These are phyloP conservation scores for Boloria euphrosyne DNA, from an alignment of 2,888 invertebrate genomes.

Conservation along the genomic window DNA sequence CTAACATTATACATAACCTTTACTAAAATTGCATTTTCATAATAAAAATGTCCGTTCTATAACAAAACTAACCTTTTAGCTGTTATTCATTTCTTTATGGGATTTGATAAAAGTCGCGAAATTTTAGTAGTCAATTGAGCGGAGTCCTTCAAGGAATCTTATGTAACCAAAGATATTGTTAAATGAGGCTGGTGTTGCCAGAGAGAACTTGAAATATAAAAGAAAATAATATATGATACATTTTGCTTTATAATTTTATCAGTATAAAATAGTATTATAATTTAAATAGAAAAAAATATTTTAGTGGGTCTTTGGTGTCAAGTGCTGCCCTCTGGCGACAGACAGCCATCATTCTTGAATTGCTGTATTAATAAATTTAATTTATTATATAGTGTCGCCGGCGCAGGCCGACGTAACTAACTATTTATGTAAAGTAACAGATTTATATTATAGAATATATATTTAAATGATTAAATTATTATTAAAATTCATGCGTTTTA, in stretches of 20 bases:
- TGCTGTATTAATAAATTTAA: conserved; percentile 53
- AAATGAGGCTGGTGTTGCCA: conserved; percentile 19
- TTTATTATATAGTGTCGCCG: conserved; percentile 47
- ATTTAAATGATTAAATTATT: conserved; percentile 73
- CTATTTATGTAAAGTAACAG: conserved; percentile 67
- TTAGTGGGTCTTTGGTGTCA: background rate
- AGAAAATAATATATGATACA: background rate
- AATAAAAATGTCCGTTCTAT: too few relatives aligned
- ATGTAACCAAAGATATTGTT: conserved; percentile 69
- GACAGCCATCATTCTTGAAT: conserved; percentile 48
- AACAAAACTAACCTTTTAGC: background rate
- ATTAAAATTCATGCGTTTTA: conserved; percentile 49
- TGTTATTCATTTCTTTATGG: background rate
- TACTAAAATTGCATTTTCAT: too few relatives aligned
- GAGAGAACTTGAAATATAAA: background rate
- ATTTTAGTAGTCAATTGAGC: conserved; percentile 21
- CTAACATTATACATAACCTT: too few relatives aligned
- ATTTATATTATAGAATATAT: conserved; percentile 75
- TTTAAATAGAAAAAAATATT: background rate
- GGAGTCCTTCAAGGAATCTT: conserved; percentile 53
- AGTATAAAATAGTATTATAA: background rate
- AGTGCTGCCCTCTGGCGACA: background rate
- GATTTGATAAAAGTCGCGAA: conserved; percentile 22
- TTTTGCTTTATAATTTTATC: background rate
- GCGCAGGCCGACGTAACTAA: conserved; percentile 34